These are phyloP conservation scores for Gambelia wislizenii DNA, from an alignment of 2,797 vertebrate genomes.

Conservation along the genomic window DNA sequence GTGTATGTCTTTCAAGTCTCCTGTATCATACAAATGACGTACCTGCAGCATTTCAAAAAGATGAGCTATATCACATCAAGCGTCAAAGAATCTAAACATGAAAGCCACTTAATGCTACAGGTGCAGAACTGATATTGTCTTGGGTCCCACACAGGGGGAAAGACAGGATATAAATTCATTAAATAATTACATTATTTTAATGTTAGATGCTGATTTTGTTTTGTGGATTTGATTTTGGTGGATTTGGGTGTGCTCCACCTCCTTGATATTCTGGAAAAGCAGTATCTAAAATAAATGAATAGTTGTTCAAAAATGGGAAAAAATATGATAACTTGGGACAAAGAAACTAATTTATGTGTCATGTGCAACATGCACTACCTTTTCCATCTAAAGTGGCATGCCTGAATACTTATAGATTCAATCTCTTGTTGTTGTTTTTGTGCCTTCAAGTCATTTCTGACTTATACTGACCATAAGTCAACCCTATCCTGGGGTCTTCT, in stretches of 20 bases:
- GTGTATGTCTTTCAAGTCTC: slow-evolving; percentile 88
- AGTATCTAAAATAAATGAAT: not conserved
- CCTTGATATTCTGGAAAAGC: not conserved
- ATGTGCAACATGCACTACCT: not conserved
- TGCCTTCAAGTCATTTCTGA: too few species aligned
- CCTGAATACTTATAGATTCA: not conserved
- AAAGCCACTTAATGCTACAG: not conserved
- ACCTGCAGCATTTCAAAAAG: slow-evolving; percentile 80
- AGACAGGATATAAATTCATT: too few species aligned
- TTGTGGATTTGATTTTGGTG: not conserved
- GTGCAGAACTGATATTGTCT: not conserved
- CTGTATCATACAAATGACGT: slow-evolving; percentile 91
- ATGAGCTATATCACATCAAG: not conserved
- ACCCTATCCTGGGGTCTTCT: too few species aligned
- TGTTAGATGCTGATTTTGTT: not conserved
- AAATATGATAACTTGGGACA: not conserved
- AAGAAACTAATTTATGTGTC: not conserved
- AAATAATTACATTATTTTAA: not conserved
- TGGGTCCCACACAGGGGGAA: too few species aligned
- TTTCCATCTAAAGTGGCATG: not conserved
- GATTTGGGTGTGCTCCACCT: too few species aligned
- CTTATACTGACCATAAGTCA: too few species aligned
- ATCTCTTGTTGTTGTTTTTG: too few species aligned
- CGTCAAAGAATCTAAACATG: slow-evolving; percentile 16
- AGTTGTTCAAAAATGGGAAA: not conserved